These are phyloP conservation scores for Drosophila picticornis DNA, from an alignment of 2,888 invertebrate species.

Conservation along the genomic window DNA sequence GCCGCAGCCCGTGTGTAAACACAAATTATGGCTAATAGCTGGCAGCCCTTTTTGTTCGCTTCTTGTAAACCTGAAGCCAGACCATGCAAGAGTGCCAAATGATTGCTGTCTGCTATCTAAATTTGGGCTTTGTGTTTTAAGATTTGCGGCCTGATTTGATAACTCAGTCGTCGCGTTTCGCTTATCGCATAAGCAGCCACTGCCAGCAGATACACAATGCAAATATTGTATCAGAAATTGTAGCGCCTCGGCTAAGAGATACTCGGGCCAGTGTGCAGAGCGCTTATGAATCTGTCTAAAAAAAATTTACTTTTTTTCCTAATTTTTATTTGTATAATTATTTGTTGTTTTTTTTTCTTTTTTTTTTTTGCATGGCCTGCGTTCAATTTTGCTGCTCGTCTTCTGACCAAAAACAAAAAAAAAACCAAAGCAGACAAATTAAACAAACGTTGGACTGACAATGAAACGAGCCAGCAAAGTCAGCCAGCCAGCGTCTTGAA, in stretches of 20 bases:
- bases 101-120: slow-evolving; percentile 4
- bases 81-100: slow-evolving; percentile 3
- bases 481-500: slow-evolving; percentile 65
- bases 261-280: not conserved
- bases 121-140: slow-evolving; percentile 1
- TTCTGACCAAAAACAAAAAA: slow-evolving; percentile 64
- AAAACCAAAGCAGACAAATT: slow-evolving; percentile 73
- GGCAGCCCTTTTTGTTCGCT: not conserved
- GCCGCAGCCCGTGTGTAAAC: slow-evolving; percentile 1
- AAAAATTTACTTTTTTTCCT: not conserved
- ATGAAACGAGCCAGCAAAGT: slow-evolving; percentile 55
- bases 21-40: slow-evolving; percentile 13
- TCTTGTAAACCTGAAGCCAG: not conserved
- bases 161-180: not conserved
- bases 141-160: slow-evolving; percentile 3
- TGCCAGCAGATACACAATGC: slow-evolving; percentile 35
- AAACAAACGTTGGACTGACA: slow-evolving; percentile 67
- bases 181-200: slow-evolving; percentile 32
- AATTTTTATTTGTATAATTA: not conserved
- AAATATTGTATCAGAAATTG: slow-evolving; percentile 35
- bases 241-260: slow-evolving; percentile 24
- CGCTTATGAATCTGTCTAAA: not conserved
- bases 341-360: slow-evolving; percentile 1
- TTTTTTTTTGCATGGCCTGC: slow-evolving; percentile 46
- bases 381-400: slow-evolving; percentile 24